These are phyloP conservation scores for Heterodera schachtii DNA, from an alignment of 1,140 invertebrate genomes.

Conservation along the genomic window DNA sequence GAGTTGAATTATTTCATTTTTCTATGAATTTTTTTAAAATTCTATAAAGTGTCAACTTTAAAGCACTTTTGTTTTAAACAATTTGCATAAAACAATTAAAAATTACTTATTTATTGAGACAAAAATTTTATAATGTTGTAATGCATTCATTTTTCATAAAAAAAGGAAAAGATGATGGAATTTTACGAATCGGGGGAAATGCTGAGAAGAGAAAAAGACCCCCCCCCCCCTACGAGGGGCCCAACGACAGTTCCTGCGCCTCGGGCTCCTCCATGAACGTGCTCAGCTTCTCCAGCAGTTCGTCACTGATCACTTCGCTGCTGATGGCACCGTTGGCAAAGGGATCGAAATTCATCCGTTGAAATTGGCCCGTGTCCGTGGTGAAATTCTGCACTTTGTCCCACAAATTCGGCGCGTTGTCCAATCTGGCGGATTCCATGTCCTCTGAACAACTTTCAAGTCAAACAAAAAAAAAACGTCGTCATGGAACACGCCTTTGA, in stretches of 20 bases:
- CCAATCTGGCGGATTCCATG: slow-evolving; percentile 23
- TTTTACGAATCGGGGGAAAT: too few relatives aligned
- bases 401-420: slow-evolving; percentile 15
- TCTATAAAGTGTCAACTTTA: too few relatives aligned
- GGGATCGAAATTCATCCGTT: slow-evolving; percentile 26
- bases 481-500: slow-evolving; percentile 3
- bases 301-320: slow-evolving; percentile 27
- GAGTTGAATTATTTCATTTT: too few relatives aligned
- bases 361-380: slow-evolving; percentile 12
- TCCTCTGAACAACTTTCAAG: not conserved
- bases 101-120: too few relatives aligned
- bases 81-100: too few relatives aligned
- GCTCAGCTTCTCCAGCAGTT: slow-evolving; percentile 25
- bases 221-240: not conserved
- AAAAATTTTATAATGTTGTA: too few relatives aligned
- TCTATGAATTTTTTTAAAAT: too few relatives aligned
- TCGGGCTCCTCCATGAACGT: slow-evolving; percentile 25
- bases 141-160: too few relatives aligned
- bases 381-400: slow-evolving; percentile 28
- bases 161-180: too few relatives aligned
- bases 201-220: not conserved
- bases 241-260: slow-evolving; percentile 18
- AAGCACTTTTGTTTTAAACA: too few relatives aligned
- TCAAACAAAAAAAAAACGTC: not conserved
- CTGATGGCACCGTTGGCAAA: slow-evolving; percentile 27